Conservation (phyloP, 2,888 invertebrate genomes). For the Nymphalis polychloros region DNA sequence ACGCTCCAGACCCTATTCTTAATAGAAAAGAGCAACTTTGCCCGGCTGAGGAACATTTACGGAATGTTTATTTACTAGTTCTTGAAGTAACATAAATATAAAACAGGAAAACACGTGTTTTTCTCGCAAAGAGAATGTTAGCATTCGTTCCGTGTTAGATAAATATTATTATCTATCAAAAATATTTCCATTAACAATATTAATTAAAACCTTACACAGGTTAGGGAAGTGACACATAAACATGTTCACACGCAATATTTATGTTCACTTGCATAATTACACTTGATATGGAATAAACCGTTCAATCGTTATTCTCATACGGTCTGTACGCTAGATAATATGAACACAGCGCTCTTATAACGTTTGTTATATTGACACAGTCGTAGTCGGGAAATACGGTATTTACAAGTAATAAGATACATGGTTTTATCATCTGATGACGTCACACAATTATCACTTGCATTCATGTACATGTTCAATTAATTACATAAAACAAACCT, state of each 20-base stretch:
- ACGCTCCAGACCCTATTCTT: too few species aligned
- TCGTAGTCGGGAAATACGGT: not conserved
- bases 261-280: slow-evolving; percentile 11
- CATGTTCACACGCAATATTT: slow-evolving; percentile 13
- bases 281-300: slow-evolving; percentile 13
- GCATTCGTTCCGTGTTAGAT: not conserved
- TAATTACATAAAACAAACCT: not conserved
- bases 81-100: not conserved
- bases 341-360: not conserved
- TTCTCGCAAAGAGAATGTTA: not conserved
- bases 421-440: not conserved
- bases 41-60: too few species aligned
- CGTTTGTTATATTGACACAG: not conserved
- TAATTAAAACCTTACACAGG: not conserved
- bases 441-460: not conserved
- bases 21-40: too few species aligned
- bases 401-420: not conserved
- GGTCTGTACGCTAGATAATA: not conserved
- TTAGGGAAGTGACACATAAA: slow-evolving; percentile 12
- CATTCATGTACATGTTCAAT: not conserved
- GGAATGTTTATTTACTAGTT: not conserved
- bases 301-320: slow-evolving; percentile 8
- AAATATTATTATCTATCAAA: not conserved
- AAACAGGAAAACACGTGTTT: not conserved
- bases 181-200: not conserved